These are phyloP conservation scores for Zophobas morio DNA, from an alignment of 1,140 invertebrate genomes.

Conservation along the genomic window DNA sequence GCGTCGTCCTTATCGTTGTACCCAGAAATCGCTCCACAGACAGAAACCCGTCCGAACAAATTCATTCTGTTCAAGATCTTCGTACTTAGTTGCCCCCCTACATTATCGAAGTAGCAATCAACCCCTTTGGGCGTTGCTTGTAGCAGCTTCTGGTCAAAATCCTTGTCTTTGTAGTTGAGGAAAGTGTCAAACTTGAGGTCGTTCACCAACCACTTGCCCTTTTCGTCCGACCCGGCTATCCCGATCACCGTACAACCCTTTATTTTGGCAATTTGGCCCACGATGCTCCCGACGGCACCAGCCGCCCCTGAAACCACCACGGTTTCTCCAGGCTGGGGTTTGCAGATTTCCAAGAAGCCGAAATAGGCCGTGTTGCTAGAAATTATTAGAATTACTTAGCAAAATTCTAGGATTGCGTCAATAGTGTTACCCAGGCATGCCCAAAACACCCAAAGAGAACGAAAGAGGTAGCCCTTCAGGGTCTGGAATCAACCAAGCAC, in stretches of 20 bases:
- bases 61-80: slow-evolving; percentile 76
- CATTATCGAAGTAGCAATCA: slow-evolving; percentile 83
- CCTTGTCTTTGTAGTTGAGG: slow-evolving; percentile 78
- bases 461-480: slow-evolving; percentile 66
- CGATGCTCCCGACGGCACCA: slow-evolving; percentile 78
- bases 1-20: slow-evolving; percentile 70
- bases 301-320: slow-evolving; percentile 78
- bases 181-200: slow-evolving; percentile 77
- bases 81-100: slow-evolving; percentile 78
- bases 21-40: slow-evolving; percentile 77
- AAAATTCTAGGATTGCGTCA: neutral
- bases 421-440: slow-evolving; percentile 72
- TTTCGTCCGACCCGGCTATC: slow-evolving; percentile 78
- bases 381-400: neutral
- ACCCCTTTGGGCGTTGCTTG: slow-evolving; percentile 77
- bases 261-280: slow-evolving; percentile 83
- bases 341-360: slow-evolving; percentile 73
- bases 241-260: slow-evolving; percentile 80
- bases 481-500: slow-evolving; percentile 52
- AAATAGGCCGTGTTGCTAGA: slow-evolving; percentile 81
- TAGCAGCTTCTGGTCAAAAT: slow-evolving; percentile 71
- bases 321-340: slow-evolving; percentile 77
- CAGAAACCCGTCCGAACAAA: slow-evolving; percentile 73
- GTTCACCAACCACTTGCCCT: slow-evolving; percentile 77
- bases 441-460: slow-evolving; percentile 70